Conservation (phyloP, 2,113 vertebrate species). For the Toxotes jaculatrix region DNA sequence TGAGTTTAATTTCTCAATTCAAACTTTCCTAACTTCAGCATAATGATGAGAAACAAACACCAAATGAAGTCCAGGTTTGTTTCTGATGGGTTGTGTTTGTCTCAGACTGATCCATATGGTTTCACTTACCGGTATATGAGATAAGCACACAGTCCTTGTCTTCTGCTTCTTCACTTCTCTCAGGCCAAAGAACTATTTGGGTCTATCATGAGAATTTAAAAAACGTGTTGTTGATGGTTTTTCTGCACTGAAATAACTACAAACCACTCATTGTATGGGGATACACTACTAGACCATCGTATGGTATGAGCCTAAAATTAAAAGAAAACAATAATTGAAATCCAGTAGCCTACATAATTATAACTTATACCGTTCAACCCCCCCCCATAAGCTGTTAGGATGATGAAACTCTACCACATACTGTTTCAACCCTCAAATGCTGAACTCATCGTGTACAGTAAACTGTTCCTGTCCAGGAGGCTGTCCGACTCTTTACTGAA, state of each 20-base stretch:
- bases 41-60: not conserved
- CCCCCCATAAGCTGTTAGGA: not conserved
- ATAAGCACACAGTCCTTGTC: not conserved
- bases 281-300: not conserved
- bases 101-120: not conserved
- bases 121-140: not conserved
- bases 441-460: conserved; percentile 31
- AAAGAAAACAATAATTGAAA: not conserved
- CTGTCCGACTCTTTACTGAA: conserved; percentile 42
- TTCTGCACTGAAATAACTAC: conserved; percentile 5
- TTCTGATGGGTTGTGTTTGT: not conserved
- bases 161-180: conserved; percentile 3
- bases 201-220: not conserved
- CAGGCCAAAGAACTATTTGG: conserved; percentile 31
- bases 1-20: not conserved
- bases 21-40: not conserved
- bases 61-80: not conserved
- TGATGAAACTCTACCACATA: not conserved
- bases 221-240: not conserved
- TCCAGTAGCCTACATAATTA: not conserved
- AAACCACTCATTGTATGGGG: not conserved
- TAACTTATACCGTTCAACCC: too few relatives aligned
- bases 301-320: not conserved
- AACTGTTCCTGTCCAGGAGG: conserved; percentile 35
- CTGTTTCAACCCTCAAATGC: not conserved